phyloP scores from a whole-genome alignment of 1,140 invertebrate genomes.

The Lucilia sericata region DNA sequence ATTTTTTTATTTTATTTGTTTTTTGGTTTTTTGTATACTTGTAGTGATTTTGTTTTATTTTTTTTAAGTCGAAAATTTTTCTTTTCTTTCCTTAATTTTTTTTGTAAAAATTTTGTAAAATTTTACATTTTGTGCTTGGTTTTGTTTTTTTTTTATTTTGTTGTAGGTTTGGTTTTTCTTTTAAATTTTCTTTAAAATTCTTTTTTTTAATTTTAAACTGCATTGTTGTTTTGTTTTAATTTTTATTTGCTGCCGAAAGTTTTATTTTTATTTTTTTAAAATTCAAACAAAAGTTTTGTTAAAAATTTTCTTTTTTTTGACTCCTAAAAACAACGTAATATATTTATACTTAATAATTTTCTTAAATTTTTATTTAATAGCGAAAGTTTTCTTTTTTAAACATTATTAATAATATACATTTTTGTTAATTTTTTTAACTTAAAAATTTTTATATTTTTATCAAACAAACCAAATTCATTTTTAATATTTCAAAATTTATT shows the following conservation, averaged over 20 bases:
- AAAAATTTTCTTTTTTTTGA: constrained; percentile 50
- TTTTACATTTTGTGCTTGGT: constrained; percentile 45
- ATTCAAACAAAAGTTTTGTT: constrained; percentile 39
- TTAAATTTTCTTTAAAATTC: constrained; percentile 6
- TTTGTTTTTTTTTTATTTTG: constrained; percentile 49
- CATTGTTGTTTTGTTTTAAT: constrained; percentile 25
- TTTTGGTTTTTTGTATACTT: constrained; percentile 15
- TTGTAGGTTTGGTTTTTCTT: background rate
- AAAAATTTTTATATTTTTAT: background rate
- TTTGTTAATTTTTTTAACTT: background rate
- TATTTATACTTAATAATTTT: background rate
- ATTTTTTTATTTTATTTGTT: constrained; percentile 17
- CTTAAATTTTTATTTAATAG: constrained; percentile 2
- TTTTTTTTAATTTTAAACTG: constrained; percentile 48
- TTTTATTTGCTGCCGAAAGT: constrained; percentile 35
- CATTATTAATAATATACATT: constrained; percentile 46
- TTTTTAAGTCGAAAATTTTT: background rate
- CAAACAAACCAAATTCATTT: background rate
- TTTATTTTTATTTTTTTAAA: constrained; percentile 24
- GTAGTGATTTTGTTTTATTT: constrained; percentile 20
- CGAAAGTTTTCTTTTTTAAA: constrained; percentile 34
- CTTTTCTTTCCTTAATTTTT: background rate
- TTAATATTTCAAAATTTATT: constrained; percentile 31
- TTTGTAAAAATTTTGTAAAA: constrained; percentile 41
- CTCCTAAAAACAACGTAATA: constrained; percentile 67